Base-by-base conservation (phyloP, 2,113 vertebrate species). In the Trogon surrucura region DNA sequence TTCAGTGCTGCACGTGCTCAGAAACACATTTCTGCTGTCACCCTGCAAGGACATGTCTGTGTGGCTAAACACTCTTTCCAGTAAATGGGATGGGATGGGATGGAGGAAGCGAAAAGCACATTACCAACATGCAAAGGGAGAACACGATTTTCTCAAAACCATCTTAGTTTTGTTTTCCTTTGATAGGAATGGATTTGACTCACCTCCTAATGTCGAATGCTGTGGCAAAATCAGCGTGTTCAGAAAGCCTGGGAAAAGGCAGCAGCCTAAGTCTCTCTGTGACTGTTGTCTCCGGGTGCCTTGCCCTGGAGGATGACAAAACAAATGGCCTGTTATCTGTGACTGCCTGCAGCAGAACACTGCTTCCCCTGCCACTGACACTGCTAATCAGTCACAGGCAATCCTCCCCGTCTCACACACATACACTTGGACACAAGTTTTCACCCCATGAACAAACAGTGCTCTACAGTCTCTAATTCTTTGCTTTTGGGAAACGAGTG, bases 21-120 rank as follows among this genome's bases (percentile, higher is more conserved):
- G 51, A 69, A 73, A 73, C 25, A 22, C 2, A 0, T 38, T 51
- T 36, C 70, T 66, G 61, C 73, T 64, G 36, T 32, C 56, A 78
- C 25, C 48, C 45, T 44, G 57, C 30, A 36, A 57, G 58, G 79
- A 53, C 6, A 2, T 2, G 15, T 29, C 45, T 50, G 51, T 6
- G 25, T 30, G 45, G 38, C 69, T 66, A 32, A 48, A 44, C 20
- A 15, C 47, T 26, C 32, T 47, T 66, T 34, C 51, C 32, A 25
- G 47, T 71, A 30, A 66, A 27, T 0, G 0, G 47, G 27, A 13
- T 6, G 0, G 47, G 27, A 13, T 6, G 41, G 69, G 53, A 29
- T 34, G 12, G 47, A 66, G 44, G 27, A 45, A 50, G 10, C 45
- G 17, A 38, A 38, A 34, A 64, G 10, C 21, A 11, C 1, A 5